A percentile compares a stretch with the other conserved stretches of the same genome.
phyloP scores from a whole-genome alignment of 2,888 invertebrate species.

The Melipona bicolor region DNA sequence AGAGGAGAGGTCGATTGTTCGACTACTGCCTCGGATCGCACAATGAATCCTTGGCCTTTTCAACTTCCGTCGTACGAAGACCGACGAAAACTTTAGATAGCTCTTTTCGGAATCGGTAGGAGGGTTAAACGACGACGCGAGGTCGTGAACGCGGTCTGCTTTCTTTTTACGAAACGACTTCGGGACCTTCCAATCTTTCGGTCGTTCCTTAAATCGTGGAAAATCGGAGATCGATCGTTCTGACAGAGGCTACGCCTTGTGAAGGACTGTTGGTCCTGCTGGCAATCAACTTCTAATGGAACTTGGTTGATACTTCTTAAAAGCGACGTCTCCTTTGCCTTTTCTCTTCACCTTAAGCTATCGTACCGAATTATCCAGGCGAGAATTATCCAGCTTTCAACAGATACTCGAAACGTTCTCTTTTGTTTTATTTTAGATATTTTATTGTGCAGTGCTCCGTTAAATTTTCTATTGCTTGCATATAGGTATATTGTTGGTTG shows the following conservation, averaged over 20 bases:
- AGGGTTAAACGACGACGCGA: slow-evolving; percentile 5
- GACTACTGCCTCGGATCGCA: neutral
- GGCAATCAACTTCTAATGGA: slow-evolving; percentile 9
- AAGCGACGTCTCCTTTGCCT: neutral
- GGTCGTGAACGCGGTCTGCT: neutral
- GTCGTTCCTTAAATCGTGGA: neutral
- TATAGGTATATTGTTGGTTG: neutral
- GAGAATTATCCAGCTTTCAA: neutral
- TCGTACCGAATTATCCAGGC: neutral
- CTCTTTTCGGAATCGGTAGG: neutral
- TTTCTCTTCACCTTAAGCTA: neutral
- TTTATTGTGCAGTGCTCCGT: neutral
- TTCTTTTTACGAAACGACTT: neutral
- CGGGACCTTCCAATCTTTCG: slow-evolving; percentile 14
- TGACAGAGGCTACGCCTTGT: neutral
- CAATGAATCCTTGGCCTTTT: neutral
- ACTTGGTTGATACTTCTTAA: neutral
- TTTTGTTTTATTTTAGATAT: neutral
- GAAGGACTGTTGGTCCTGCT: neutral
- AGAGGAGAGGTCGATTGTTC: neutral
- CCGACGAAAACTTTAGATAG: slow-evolving; percentile 7
- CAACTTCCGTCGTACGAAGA: neutral
- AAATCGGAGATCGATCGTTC: slow-evolving; percentile 20
- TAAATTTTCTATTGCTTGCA: neutral
- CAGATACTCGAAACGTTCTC: neutral